phyloP scores from a whole-genome alignment of 1,140 invertebrate genomes.

The Limonius californicus region DNA sequence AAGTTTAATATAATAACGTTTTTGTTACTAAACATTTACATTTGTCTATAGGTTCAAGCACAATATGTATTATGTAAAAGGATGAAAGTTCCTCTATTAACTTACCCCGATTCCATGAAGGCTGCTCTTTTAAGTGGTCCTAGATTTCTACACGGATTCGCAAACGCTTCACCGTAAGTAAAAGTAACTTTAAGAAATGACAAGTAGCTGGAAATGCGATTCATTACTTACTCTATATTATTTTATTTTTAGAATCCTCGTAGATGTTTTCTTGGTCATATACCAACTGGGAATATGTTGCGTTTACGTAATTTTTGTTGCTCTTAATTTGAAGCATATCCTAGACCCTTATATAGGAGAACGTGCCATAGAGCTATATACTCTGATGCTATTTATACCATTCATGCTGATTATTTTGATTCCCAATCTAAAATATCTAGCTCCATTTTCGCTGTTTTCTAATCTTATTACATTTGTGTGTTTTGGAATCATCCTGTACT shows the following conservation, averaged over 20 bases:
- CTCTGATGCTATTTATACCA: conserved; percentile 58
- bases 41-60: conserved; percentile 40
- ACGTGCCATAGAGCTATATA: conserved; percentile 50
- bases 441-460: conserved; percentile 70
- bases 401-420: conserved; percentile 68
- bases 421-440: conserved; percentile 68
- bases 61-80: conserved; percentile 45
- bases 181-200: background rate
- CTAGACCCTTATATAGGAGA: background rate
- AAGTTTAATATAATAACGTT: background rate
- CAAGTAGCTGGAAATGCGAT: too few relatives aligned
- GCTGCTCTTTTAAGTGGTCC: conserved; percentile 60
- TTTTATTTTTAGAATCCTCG: background rate
- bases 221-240: too few relatives aligned
- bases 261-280: conserved; percentile 66
- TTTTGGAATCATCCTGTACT: conserved; percentile 66
- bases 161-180: conserved; percentile 53
- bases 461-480: conserved; percentile 62
- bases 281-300: conserved; percentile 87
- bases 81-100: conserved; percentile 42
- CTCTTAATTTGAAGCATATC: conserved; percentile 65
- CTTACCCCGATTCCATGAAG: conserved; percentile 64
- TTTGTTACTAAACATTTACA: background rate
- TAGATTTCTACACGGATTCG: conserved; percentile 51
- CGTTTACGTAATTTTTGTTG: conserved; percentile 83